Percentiles rank a stretch among this genome's conserved stretches.
Evolutionary conservation across 2,888 invertebrate genomes (phyloP).

Genomic region (Ornithoptera priamus): DNA sequence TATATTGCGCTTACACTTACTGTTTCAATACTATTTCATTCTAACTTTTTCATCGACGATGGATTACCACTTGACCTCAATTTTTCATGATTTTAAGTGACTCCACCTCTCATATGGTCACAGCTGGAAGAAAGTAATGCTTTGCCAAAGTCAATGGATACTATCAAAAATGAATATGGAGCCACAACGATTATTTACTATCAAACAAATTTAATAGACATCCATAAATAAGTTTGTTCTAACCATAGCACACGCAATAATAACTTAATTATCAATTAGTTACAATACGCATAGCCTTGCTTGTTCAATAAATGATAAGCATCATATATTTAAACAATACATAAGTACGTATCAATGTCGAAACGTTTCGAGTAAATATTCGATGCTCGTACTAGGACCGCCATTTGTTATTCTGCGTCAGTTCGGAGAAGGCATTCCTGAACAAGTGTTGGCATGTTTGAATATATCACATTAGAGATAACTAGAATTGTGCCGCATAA

Average conservation of each 20-base stretch:
- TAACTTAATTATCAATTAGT: background rate
- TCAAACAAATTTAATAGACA: background rate
- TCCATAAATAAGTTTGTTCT: background rate
- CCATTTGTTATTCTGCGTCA: slow-evolving; percentile 30
- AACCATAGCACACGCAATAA: background rate
- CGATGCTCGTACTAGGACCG: slow-evolving; percentile 23
- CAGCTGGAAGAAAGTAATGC: no score
- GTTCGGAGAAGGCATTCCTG: slow-evolving; percentile 28
- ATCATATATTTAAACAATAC: slow-evolving; percentile 1
- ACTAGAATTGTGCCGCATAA: slow-evolving; percentile 1
- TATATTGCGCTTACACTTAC: no score
- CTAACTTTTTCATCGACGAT: no score
- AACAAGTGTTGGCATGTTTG: slow-evolving; percentile 27
- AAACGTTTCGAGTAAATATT: slow-evolving; percentile 23
- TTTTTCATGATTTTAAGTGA: no score
- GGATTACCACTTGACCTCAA: no score
- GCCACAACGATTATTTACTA: background rate
- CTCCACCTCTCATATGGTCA: no score
- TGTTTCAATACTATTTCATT: no score
- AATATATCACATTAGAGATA: slow-evolving; percentile 23
- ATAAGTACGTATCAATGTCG: background rate
- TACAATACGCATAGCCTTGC: background rate
- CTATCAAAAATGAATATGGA: background rate
- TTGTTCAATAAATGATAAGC: background rate
- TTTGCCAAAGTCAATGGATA: no score